A percentile compares a stretch with the other conserved stretches of the same genome.
Conservation (phyloP, 2,888 invertebrate genomes). For the Platynereis dumerilii region DNA sequence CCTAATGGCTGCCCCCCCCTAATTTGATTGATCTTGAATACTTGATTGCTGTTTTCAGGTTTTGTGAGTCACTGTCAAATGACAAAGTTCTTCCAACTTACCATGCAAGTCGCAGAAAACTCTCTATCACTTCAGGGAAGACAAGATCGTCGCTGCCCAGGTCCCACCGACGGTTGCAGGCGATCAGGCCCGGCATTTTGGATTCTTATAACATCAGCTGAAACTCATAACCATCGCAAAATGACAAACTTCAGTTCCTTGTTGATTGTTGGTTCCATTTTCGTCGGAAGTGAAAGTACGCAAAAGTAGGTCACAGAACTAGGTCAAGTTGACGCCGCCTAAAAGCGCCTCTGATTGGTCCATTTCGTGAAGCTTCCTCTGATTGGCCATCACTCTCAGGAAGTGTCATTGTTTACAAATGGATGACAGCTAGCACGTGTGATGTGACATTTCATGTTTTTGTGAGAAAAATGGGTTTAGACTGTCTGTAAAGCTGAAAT, state of each 20-base stretch:
- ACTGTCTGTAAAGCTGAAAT: neutral
- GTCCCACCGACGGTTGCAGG: constrained; percentile 88
- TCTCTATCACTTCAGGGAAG: constrained; percentile 73
- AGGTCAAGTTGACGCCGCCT: neutral
- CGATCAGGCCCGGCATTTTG: constrained; percentile 83
- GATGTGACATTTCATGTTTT: neutral
- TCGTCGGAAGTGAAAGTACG: constrained; percentile 1
- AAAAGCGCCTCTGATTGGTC: neutral
- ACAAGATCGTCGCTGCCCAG: constrained; percentile 92
- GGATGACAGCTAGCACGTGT: neutral
- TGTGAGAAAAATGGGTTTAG: neutral
- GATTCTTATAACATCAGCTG: neutral
- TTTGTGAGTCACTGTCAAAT: too few species aligned
- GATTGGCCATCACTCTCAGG: neutral
- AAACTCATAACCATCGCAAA: too few species aligned
- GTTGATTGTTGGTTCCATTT: neutral
- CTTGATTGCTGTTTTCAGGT: too few species aligned
- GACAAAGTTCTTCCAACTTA: constrained; percentile 44
- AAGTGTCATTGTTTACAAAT: too few species aligned
- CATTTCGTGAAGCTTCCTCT: neutral
- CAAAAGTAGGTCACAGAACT: neutral
- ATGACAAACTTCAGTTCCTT: too few species aligned
- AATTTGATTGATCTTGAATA: too few species aligned
- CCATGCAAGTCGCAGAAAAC: constrained; percentile 65
- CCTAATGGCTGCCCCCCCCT: too few species aligned